Conservation (phyloP, 2,113 vertebrate species). For the Odocoileus virginianus region DNA sequence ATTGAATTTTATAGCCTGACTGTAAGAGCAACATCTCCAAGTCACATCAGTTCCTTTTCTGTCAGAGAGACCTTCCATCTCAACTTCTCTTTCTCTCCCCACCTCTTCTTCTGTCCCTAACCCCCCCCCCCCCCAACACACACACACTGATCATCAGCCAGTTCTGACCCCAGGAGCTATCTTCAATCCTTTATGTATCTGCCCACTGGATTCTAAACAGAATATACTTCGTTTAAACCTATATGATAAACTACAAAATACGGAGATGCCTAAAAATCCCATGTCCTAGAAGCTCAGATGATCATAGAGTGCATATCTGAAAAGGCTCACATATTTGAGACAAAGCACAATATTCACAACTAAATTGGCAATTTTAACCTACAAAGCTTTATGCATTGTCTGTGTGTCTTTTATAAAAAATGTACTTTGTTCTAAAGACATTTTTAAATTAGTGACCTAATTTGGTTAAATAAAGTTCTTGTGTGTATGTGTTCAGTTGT, state of each 20-base stretch:
- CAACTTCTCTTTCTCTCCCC: background rate
- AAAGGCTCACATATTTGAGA: background rate
- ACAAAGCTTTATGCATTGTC: background rate
- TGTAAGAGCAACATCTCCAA: background rate
- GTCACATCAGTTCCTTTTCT: background rate
- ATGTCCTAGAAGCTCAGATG: background rate
- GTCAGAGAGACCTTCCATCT: background rate
- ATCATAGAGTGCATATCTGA: background rate
- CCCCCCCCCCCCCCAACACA: too few relatives aligned
- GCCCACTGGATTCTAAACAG: background rate
- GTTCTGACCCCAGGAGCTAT: background rate
- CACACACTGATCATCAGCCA: background rate
- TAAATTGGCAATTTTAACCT: background rate
- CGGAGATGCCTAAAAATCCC: background rate
- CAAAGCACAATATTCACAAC: background rate
- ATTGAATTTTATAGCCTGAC: background rate
- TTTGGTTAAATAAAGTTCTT: conserved; percentile 2
- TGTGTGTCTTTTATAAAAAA: background rate
- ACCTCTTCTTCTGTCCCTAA: too few relatives aligned
- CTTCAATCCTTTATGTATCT: background rate
- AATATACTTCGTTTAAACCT: background rate
- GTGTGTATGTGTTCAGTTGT: background rate
- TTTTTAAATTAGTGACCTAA: background rate
- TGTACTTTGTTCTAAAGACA: background rate
- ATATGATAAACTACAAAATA: background rate